Base-by-base conservation (phyloP, 2,797 vertebrate species). In the Gymnoscopelus microlampas region DNA sequence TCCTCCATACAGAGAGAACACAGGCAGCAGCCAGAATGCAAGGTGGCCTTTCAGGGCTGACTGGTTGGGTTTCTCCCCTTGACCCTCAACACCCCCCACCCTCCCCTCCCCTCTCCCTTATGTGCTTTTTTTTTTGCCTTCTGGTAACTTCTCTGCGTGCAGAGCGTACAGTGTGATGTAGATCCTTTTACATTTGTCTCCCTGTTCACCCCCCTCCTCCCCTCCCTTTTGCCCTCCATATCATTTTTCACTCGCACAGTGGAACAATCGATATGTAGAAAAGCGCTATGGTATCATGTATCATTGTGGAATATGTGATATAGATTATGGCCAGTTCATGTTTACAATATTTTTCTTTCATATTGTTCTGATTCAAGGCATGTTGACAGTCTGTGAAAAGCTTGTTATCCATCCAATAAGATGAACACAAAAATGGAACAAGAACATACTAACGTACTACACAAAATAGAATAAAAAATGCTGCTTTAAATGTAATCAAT, bases 141-240 rank as follows among this genome's bases (percentile, higher is more conserved):
- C 91, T 91, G 88, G 89, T 92, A 90, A 91, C 80, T 90, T 91
- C 75, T 89, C 64, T 78, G 70, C 63, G 80, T 71, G 76, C 77
- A 74, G 67, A 83, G 84, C 80, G 75, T 85, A 87, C 80, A 88
- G 78, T 86, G 77, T 80, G 85, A 89, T 88, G 88, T 79, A 87
- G 89, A 87, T 92, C 87, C 76, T 90, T 89, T 91, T 88, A 90
- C 90, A 88, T 89, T 89, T 83, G 84, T 85, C 85, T 90, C 89
- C 80, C 73, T 78, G 82, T 88, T 91, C 84, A 85, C 80, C 76
- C 53, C 74, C 72, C 39, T 73, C 74, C 72, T 73, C 78, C 58
- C 86, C 74, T 11, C 81, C 10, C 70, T 70, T 81, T 81, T 68
- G 66, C 76, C 85, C 77, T 78, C 78, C 84, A 64, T 90, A 90